A percentile compares a stretch with the other conserved stretches of the same genome.
phyloP scores from a whole-genome alignment of 2,113 vertebrate species.

The Gallinago paraguaiae region DNA sequence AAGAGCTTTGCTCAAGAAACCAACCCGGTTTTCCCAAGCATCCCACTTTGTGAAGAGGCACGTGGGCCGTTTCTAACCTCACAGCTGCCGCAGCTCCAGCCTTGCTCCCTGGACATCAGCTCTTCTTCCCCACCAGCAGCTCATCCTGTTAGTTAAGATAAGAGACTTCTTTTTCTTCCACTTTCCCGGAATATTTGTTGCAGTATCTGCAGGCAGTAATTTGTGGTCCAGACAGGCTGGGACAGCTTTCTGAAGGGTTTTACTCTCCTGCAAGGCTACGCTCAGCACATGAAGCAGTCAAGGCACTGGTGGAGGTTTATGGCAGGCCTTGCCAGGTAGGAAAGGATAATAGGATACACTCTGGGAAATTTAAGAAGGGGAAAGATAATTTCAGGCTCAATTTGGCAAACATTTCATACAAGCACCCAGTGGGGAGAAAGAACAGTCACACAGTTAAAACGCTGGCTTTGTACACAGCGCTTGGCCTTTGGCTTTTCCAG shows the following conservation, averaged over 20 bases:
- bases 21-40: not conserved
- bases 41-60: not conserved
- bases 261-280: not conserved
- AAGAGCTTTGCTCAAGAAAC: not conserved
- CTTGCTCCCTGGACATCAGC: not conserved
- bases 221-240: not conserved
- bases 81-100: not conserved
- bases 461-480: not conserved
- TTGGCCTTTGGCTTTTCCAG: constrained; percentile 39
- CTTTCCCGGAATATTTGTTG: not conserved
- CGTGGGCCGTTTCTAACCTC: not conserved
- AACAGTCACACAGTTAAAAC: not conserved
- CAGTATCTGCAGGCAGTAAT: not conserved
- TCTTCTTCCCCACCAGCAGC: not conserved
- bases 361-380: not conserved
- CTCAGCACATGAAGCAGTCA: not conserved
- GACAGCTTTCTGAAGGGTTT: not conserved
- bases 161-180: not conserved
- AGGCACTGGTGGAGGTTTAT: not conserved
- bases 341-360: not conserved
- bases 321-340: constrained; percentile 3
- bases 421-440: not conserved
- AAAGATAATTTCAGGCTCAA: not conserved
- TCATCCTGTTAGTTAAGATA: not conserved
- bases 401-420: not conserved